Base-by-base conservation (phyloP, 1,140 invertebrate genomes). In the Sipha flava region DNA sequence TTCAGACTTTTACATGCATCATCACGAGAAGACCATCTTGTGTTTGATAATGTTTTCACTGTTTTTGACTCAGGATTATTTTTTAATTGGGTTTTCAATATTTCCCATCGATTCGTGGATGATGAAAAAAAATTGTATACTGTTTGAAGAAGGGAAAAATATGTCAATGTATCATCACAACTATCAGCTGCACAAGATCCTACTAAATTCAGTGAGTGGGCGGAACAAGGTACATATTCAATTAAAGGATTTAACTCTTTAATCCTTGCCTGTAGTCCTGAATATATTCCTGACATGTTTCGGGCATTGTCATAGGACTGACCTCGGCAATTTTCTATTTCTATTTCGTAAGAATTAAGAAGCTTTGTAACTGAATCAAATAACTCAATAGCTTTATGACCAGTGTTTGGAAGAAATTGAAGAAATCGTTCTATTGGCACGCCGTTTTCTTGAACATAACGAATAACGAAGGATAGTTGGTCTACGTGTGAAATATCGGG, bases 201-300 rank as follows among this genome's bases (percentile, higher is more conserved):
- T 79, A 83, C 83, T 80, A 83, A 81, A 81, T 83, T 86, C 68
- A 86, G 82, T 81, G 72, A 83, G 83, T 83, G 83, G 79, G 82
- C 85, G 82, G 82, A 84, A 83, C 82, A 85, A 81, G 82, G 83
- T 45, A 82, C 81, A 81, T 49, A 85, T 52, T 72, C 23, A 29
- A 83, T 83, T 68, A 73, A 80, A 37, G 82, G 70, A 83, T 83
- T 83, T 57, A 81, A 5, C 68, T 70, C 37, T 77, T 83, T 80
- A 77, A 86, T 84, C 80, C 81, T 80, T 81, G 84, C 81, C n/a
- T n/a, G n/a, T n/a, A n/a, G n/a, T n/a, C n/a, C n/a, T n/a, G n/a
- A n/a, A n/a, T n/a, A n/a, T n/a, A n/a, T n/a, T n/a, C n/a, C n/a
- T n/a, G n/a, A 81, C 82, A 85, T 85, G 57, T 84, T 84, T 34